Percentiles rank a stretch among this genome's conserved stretches.
phyloP scores from a whole-genome alignment of 2,888 invertebrate species.

The Epiblema foenella region DNA sequence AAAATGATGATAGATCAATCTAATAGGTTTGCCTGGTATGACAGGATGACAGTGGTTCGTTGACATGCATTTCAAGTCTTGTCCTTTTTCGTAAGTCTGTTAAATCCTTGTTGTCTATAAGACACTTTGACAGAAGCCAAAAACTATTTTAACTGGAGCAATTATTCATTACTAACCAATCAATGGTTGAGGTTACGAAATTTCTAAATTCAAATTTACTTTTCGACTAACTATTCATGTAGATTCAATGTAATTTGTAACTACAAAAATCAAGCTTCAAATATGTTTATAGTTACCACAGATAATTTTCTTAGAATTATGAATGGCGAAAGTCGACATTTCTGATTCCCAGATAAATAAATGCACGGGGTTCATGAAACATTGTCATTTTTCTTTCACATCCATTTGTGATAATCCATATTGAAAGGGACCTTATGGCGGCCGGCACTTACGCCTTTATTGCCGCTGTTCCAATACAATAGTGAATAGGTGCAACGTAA shows the following conservation, averaged over 20 bases:
- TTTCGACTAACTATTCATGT: too few relatives aligned
- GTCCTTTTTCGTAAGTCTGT: not conserved
- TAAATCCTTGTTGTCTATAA: not conserved
- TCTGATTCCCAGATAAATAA: conserved; percentile 19
- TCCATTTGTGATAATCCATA: too few relatives aligned
- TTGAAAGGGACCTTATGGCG: too few relatives aligned
- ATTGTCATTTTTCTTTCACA: not conserved
- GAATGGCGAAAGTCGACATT: not conserved
- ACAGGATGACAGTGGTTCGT: too few relatives aligned
- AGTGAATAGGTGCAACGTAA: too few relatives aligned
- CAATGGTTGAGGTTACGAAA: not conserved
- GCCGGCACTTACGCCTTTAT: too few relatives aligned
- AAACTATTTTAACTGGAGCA: not conserved
- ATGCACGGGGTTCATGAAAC: conserved; percentile 10
- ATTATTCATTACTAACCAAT: not conserved
- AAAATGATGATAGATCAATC: not conserved
- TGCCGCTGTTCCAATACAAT: too few relatives aligned
- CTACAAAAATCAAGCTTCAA: not conserved
- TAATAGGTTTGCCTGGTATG: too few relatives aligned
- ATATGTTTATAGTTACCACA: not conserved
- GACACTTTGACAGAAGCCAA: not conserved
- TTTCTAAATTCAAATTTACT: not conserved
- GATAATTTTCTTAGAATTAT: not conserved
- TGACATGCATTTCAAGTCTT: not conserved
- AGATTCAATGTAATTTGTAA: not conserved